phyloP scores from a whole-genome alignment of 1,140 invertebrate species.

The Globodera ellingtonae region DNA sequence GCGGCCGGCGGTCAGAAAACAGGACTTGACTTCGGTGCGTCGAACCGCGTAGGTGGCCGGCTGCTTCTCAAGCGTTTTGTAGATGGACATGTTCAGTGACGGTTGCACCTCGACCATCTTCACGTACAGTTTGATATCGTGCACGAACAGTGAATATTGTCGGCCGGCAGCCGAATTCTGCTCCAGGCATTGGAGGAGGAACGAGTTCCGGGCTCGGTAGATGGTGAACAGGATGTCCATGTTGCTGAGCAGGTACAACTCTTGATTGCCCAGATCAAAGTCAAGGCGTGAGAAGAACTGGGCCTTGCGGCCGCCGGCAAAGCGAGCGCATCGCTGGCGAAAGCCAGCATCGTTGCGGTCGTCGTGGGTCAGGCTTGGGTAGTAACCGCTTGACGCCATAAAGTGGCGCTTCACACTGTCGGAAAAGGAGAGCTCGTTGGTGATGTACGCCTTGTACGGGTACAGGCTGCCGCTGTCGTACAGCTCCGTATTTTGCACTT shows the following conservation, averaged over 20 bases:
- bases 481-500: constrained; percentile 22
- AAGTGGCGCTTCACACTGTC: constrained; percentile 21
- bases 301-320: constrained; percentile 8
- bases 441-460: constrained; percentile 34
- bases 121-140: constrained; percentile 27
- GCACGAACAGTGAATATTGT: constrained; percentile 14
- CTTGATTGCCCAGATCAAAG: constrained; percentile 43
- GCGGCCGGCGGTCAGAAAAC: constrained; percentile 30
- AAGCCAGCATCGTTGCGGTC: constrained; percentile 26
- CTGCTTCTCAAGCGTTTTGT: constrained; percentile 7
- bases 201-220: constrained; percentile 1
- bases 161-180: not conserved
- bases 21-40: constrained; percentile 20
- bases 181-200: constrained; percentile 12
- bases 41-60: constrained; percentile 16
- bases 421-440: constrained; percentile 29
- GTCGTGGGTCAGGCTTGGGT: constrained; percentile 14
- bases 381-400: constrained; percentile 32
- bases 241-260: constrained; percentile 38
- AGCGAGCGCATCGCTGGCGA: not conserved
- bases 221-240: constrained; percentile 10
- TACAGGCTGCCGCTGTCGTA: constrained; percentile 38
- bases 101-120: constrained; percentile 29
- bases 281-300: constrained; percentile 38
- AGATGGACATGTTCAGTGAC: constrained; percentile 37